Conservation (phyloP, 2,888 invertebrate genomes). For the Scaptomyza cyrtandrae region DNA sequence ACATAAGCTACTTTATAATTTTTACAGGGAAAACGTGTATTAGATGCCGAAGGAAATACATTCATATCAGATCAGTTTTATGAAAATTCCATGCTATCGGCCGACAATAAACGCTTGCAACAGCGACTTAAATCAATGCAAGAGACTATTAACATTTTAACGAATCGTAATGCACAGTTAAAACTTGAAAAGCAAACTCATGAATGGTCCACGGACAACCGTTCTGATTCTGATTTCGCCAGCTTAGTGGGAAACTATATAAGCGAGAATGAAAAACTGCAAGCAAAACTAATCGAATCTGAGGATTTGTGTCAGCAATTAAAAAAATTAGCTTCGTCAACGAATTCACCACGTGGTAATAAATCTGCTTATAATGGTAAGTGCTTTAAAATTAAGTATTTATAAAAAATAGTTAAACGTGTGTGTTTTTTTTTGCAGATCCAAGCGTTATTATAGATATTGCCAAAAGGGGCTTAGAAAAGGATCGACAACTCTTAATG, state of each 20-base stretch:
- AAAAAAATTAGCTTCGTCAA: conserved; percentile 84
- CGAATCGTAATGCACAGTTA: conserved; percentile 92
- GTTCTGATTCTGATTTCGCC: conserved; percentile 86
- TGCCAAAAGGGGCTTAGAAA: conserved; percentile 92
- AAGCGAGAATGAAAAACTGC: conserved; percentile 95
- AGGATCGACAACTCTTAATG: conserved; percentile 86
- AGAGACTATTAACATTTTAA: conserved; percentile 95
- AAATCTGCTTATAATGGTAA: conserved; percentile 63
- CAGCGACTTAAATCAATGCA: conserved; percentile 97
- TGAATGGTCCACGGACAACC: conserved; percentile 73
- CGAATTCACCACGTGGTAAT: conserved; percentile 29
- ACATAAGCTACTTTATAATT: neutral
- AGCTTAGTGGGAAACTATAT: conserved; percentile 93
- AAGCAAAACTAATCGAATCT: conserved; percentile 94
- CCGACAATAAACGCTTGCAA: conserved; percentile 94
- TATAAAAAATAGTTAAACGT: neutral
- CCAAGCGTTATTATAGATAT: conserved; percentile 87
- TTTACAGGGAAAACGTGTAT: conserved; percentile 92
- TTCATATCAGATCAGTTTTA: conserved; percentile 97
- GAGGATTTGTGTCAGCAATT: conserved; percentile 91
- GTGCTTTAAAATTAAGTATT: neutral
- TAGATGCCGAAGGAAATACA: conserved; percentile 94
- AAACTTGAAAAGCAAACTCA: conserved; percentile 90
- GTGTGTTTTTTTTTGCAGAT: conserved; percentile 67
- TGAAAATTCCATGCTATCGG: conserved; percentile 96